Percentiles rank a stretch among this genome's conserved stretches.
Conservation (phyloP, 2,797 vertebrate species). For the Peromyscus melanophrys region DNA sequence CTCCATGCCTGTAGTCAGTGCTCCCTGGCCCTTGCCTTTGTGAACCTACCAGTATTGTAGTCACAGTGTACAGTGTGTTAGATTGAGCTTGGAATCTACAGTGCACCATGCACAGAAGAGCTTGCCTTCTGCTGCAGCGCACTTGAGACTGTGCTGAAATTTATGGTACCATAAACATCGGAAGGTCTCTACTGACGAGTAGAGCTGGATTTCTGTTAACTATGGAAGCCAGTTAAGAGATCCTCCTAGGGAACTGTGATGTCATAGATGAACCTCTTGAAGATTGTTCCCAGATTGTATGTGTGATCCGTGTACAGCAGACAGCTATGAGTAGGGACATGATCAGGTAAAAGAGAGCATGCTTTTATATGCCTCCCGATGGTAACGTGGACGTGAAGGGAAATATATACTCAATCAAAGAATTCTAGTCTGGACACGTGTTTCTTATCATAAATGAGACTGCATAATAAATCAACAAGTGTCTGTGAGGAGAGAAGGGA, state of each 20-base stretch:
- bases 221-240: constrained; percentile 73
- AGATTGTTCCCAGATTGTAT: constrained; percentile 48
- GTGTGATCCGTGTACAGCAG: not conserved
- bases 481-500: not conserved
- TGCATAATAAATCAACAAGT: not conserved
- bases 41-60: constrained; percentile 87
- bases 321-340: not conserved
- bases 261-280: constrained; percentile 61
- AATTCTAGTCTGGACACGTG: not conserved
- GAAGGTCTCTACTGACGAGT: constrained; percentile 71
- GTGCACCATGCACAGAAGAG: constrained; percentile 81
- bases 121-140: constrained; percentile 82
- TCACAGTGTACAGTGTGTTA: constrained; percentile 86
- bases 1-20: constrained; percentile 84
- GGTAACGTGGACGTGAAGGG: not conserved
- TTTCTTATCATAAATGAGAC: not conserved
- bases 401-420: not conserved
- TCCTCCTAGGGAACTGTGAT: constrained; percentile 56
- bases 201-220: constrained; percentile 80
- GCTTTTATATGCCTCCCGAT: not conserved
- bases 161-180: constrained; percentile 78
- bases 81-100: constrained; percentile 89
- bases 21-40: constrained; percentile 75
- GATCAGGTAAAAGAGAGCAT: not conserved
- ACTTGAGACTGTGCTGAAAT: constrained; percentile 83